Evolutionary conservation across 2,113 vertebrate species (phyloP).

Genomic region (Balaeniceps rex): DNA sequence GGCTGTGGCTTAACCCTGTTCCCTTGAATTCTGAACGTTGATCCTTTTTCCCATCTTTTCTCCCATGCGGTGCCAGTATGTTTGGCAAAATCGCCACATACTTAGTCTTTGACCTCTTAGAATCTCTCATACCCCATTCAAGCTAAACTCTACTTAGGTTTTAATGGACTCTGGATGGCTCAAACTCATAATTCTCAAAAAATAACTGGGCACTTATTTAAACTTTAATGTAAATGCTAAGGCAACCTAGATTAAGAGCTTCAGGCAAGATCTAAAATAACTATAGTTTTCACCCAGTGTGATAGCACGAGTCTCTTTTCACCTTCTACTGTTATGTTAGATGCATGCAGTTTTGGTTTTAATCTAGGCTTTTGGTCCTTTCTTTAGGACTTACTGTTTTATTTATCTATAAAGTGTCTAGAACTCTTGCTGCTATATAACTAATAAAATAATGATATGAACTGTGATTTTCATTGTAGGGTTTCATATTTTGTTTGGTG

Average conservation of each 20-base stretch:
- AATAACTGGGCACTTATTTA: background rate
- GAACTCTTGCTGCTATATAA: background rate
- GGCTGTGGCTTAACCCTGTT: background rate
- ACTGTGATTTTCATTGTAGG: background rate
- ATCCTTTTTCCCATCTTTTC: background rate
- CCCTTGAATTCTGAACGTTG: background rate
- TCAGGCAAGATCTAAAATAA: background rate
- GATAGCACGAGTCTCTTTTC: background rate
- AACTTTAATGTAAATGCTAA: background rate
- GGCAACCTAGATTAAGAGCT: background rate
- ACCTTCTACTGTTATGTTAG: background rate
- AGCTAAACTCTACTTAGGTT: background rate
- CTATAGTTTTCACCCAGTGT: background rate
- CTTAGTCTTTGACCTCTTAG: background rate
- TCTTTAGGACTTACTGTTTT: background rate
- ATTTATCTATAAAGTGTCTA: background rate
- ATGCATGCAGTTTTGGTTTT: background rate
- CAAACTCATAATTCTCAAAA: background rate
- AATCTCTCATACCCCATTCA: background rate
- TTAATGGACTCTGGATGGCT: background rate
- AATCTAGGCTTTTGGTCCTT: background rate
- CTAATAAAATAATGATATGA: background rate
- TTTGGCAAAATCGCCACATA: background rate
- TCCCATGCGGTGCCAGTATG: rapidly evolving
- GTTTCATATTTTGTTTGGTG: background rate